Percentiles rank a stretch among this genome's conserved stretches.
Evolutionary conservation across 2,113 vertebrate genomes (phyloP).

Genomic region (Oncorhynchus mykiss): DNA sequence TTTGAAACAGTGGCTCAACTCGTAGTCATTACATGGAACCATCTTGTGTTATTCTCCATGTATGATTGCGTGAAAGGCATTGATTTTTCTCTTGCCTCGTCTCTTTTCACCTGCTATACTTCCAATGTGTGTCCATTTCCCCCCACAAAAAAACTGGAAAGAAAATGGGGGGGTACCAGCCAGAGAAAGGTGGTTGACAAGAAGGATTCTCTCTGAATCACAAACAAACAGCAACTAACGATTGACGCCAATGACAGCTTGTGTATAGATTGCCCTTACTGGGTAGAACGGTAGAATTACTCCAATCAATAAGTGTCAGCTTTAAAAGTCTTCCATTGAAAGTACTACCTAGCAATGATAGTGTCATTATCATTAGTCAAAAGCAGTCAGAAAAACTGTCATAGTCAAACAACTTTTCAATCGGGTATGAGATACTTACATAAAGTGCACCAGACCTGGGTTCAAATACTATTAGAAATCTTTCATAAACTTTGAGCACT

Average conservation of each 20-base stretch:
- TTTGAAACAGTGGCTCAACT: constrained; percentile 50
- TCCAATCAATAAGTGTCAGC: constrained; percentile 44
- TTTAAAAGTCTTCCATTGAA: constrained; percentile 26
- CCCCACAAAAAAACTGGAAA: constrained; percentile 39
- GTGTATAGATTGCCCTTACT: constrained; percentile 72
- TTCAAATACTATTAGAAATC: too few species aligned
- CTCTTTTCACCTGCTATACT: not conserved
- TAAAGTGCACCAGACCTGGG: too few species aligned
- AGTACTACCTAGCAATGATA: constrained; percentile 35
- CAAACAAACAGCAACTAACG: constrained; percentile 58
- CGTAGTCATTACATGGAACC: constrained; percentile 73
- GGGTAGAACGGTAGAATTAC: constrained; percentile 43
- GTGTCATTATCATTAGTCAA: constrained; percentile 18
- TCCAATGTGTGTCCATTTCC: not conserved
- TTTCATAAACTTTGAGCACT: too few species aligned
- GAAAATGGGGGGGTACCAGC: constrained; percentile 1
- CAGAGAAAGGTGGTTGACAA: constrained; percentile 45
- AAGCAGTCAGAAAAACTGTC: constrained; percentile 7
- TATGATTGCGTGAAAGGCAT: constrained; percentile 69
- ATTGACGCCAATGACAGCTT: constrained; percentile 67
- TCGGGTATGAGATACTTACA: not conserved
- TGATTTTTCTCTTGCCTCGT: constrained; percentile 51
- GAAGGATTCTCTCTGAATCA: constrained; percentile 73
- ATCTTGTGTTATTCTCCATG: constrained; percentile 66
- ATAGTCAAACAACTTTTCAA: not conserved